Conservation (phyloP, 2,888 invertebrate species). For the Lycaena phlaeas region DNA sequence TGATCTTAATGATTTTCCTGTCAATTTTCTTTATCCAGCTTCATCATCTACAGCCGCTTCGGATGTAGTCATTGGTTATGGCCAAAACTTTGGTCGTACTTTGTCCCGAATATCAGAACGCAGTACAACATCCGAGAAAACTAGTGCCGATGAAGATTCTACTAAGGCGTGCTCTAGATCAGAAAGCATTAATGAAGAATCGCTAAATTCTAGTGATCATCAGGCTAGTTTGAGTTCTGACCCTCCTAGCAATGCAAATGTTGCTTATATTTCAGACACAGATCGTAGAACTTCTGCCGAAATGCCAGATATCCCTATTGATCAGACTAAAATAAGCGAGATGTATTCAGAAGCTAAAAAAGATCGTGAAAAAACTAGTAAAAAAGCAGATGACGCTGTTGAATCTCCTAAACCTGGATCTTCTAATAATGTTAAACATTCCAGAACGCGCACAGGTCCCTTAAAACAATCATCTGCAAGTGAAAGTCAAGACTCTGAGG, state of each 20-base stretch:
- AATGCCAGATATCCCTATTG: slow-evolving; percentile 88
- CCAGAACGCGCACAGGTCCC: slow-evolving; percentile 34
- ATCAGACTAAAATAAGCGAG: slow-evolving; percentile 75
- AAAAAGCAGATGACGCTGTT: slow-evolving; percentile 31
- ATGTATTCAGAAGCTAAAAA: slow-evolving; percentile 70
- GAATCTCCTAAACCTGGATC: slow-evolving; percentile 39
- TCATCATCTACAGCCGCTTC: slow-evolving; percentile 71
- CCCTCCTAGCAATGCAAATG: slow-evolving; percentile 82
- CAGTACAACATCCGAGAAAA: slow-evolving; percentile 90
- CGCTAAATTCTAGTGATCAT: slow-evolving; percentile 86
- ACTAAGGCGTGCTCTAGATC: slow-evolving; percentile 89
- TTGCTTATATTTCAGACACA: slow-evolving; percentile 83
- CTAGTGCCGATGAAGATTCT: slow-evolving; percentile 88
- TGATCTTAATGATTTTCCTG: slow-evolving; percentile 82
- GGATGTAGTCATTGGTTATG: slow-evolving; percentile 81
- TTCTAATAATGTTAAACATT: slow-evolving; percentile 39
- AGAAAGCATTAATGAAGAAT: slow-evolving; percentile 88
- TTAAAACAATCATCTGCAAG: slow-evolving; percentile 61
- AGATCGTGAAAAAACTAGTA: slow-evolving; percentile 48
- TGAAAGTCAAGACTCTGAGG: slow-evolving; percentile 82
- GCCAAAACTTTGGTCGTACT: slow-evolving; percentile 83
- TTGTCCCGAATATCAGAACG: slow-evolving; percentile 90
- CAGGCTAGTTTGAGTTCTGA: slow-evolving; percentile 90
- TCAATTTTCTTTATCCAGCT: slow-evolving; percentile 82
- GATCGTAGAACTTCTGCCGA: slow-evolving; percentile 88